Evolutionary conservation across 2,797 vertebrate genomes (phyloP).

Genomic region (Semotilus atromaculatus): DNA sequence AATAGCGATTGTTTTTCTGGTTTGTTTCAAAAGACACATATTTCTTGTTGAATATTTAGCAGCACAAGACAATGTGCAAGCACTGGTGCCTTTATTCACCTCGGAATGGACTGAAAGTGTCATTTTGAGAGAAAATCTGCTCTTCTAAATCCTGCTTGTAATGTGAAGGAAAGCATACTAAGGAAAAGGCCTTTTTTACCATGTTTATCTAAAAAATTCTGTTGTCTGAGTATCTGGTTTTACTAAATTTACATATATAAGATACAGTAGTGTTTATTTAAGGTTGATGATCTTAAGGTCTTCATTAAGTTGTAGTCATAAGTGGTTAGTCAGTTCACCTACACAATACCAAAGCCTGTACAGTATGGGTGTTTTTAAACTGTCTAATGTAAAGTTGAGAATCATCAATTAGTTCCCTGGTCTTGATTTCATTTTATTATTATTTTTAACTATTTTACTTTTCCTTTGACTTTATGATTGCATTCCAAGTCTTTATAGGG

Average conservation of each 20-base stretch:
- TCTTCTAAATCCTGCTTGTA: conserved; percentile 30
- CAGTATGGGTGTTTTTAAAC: conserved; percentile 38
- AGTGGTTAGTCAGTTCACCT: background rate
- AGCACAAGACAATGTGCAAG: background rate
- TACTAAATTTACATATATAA: conserved; percentile 3
- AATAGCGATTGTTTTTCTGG: background rate
- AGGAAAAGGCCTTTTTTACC: conserved; percentile 10
- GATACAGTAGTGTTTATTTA: conserved; percentile 42
- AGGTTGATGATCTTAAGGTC: background rate
- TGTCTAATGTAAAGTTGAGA: conserved; percentile 22
- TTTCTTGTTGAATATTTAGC: conserved; percentile 6
- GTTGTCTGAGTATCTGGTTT: background rate
- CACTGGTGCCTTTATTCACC: conserved; percentile 20
- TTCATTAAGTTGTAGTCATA: conserved; percentile 26
- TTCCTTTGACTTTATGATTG: conserved; percentile 24
- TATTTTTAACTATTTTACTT: conserved; percentile 30
- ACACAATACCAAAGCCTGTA: conserved; percentile 59
- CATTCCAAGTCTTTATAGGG: conserved; percentile 28
- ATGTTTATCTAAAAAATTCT: conserved; percentile 7
- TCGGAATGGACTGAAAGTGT: conserved; percentile 24
- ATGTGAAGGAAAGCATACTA: conserved; percentile 30
- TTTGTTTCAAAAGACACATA: background rate
- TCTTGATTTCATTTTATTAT: background rate
- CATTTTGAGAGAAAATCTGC: background rate
- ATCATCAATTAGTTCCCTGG: background rate